Base-by-base conservation (phyloP, 2,113 vertebrate species). In the Mystacornis crossleyi region DNA sequence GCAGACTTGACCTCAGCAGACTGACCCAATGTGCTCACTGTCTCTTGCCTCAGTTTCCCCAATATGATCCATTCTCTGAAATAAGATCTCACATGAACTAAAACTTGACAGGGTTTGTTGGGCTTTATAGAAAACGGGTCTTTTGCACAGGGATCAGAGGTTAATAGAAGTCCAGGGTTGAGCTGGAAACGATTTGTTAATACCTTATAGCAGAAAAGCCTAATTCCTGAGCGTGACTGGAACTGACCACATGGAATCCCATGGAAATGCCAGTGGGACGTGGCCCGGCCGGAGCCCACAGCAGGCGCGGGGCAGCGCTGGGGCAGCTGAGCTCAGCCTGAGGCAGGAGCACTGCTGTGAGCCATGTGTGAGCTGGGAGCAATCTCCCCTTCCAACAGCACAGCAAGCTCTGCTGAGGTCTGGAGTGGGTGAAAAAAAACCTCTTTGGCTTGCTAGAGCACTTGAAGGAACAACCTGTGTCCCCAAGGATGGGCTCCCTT, bases 241-340 rank as follows among this genome's bases (percentile, higher is more conserved):
- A 23, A 20, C 6, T 40, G 74, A 24, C 42, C 4, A 2, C 50
- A 14, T 3, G 20, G 71, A 24, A 58, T 45, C n/a, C 72, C 84
- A n/a, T 12, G 2, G 16, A 55, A 83, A 70, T 18, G 21, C 62
- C 3, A 3, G 42, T 0, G 3, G 50, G 81, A 72, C 4, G 0
- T 0, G n/a, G 38, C 77, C 29, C 0, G 3, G 36, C 14, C 0
- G 0, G 92, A 69, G 87, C 64, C 72, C 0, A 0, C 54, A 72
- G 62, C 0, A 2, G 73, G 65, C 65, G 20, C 1, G 0, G 83
- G 73, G 77, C 72, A 71, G 65, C 0, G 0, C 33, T 0, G 0
- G 81, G 58, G 51, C 6, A 16, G 73, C 79, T 53, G 83, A 74
- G 75, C 71, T 62, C 84, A 65, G 72, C n/a, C 48, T 12, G 4